Evolutionary conservation across 35 echinoderm and acorn worm genomes (phyloP), one percentile per base, ranked within the genome.

Genomic region (Acanthaster planci): DNA sequence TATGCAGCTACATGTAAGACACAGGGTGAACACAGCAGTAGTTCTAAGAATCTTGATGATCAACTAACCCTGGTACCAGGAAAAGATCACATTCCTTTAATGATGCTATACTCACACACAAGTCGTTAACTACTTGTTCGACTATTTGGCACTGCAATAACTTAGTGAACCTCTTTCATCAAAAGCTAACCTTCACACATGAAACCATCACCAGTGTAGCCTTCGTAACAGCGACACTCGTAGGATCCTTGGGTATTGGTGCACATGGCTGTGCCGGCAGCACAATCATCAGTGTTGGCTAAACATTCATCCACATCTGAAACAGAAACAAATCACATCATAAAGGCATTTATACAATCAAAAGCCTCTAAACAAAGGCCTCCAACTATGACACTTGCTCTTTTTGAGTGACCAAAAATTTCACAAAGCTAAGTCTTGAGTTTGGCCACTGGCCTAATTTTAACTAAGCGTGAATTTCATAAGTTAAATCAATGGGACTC

Each of bases 291-390:
- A 8, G 76, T 37, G 29, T 89, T 86, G n/a, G 77, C 60, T 50
- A 35, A 27, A 82, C 94, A 97, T 40, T 97, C 94, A 75, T 97
- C 60, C 6, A 97, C 67, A 90, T 92, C 94, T 97, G 67, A 34
- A 76, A 64, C 29, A 47, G 80, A 51, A 52, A 27, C 5, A 27
- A 67, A 35, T 18, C n/a, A 5, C 4, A 18, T 4, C 32, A 67
- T n/a, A 12, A 57, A 57, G 54, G 54, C 22, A n/a, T 75, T 9
- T 75, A 27, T 75, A 75, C 23, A 9, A 8, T 34, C 23, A 75
- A 9, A 75, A 22, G 22, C 7, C 23, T 75, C 23, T 75, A 27
- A 27, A 57, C 22, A 22, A 57, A 57, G 22, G 22, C 12, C 67
- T 8, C 7, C 22, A 27, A 75, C 67, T 34, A 27, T 75, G 67